These are phyloP conservation scores for Amphipoea oculea DNA, from an alignment of 2,888 invertebrate genomes.

Conservation along the genomic window DNA sequence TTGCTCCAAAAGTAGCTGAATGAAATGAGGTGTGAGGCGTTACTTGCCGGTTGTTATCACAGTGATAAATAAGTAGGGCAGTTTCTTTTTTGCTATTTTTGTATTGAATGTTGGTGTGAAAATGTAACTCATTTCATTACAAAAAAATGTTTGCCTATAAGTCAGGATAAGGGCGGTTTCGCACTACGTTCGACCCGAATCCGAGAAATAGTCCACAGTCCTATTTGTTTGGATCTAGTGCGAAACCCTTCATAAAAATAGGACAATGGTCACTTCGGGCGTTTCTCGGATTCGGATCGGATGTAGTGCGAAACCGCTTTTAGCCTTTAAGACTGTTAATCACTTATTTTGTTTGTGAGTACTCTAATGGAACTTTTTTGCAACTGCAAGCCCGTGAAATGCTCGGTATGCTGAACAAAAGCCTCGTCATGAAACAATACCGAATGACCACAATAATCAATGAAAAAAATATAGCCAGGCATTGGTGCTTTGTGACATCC, in stretches of 20 bases:
- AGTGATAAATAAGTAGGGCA: constrained; percentile 18
- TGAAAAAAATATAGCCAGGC: neutral
- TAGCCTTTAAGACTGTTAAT: neutral
- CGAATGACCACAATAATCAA: neutral
- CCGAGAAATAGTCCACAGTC: too few species aligned
- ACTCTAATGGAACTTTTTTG: neutral
- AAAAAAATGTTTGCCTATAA: neutral
- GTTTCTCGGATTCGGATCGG: too few species aligned
- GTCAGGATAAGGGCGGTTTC: neutral
- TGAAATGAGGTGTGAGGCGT: constrained; percentile 49
- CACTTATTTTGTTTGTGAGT: neutral
- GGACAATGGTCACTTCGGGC: too few species aligned
- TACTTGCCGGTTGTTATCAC: constrained; percentile 39
- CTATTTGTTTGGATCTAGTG: too few species aligned
- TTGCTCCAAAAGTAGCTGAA: constrained; percentile 41
- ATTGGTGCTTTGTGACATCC: neutral
- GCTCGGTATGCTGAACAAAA: neutral
- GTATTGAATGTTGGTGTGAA: neutral
- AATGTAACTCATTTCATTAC: neutral
- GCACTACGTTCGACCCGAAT: too few species aligned
- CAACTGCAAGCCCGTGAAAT: neutral
- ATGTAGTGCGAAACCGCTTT: too few species aligned
- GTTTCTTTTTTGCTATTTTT: constrained; percentile 17
- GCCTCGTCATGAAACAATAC: neutral
- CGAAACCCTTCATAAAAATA: too few species aligned